phyloP scores from a whole-genome alignment of 2,797 vertebrate species.

The Schizopygopsis pylzovi region DNA sequence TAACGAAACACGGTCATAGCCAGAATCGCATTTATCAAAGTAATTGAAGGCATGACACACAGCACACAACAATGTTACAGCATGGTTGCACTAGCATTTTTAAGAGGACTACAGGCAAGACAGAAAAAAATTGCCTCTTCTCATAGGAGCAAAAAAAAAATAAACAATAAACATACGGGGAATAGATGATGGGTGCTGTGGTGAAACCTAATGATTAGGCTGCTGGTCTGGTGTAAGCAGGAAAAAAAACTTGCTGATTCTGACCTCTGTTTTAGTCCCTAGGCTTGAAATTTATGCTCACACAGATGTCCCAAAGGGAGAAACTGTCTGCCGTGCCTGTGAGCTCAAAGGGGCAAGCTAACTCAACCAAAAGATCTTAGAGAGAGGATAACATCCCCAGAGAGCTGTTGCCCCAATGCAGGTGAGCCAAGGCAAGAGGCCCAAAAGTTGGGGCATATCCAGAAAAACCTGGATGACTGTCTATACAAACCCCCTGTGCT shows the following conservation, averaged over 20 bases:
- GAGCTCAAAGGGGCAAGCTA: slow-evolving; percentile 37
- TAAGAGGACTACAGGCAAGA: slow-evolving; percentile 25
- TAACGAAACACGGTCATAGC: slow-evolving; percentile 48
- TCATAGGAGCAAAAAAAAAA: slow-evolving; percentile 1
- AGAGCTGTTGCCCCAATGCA: slow-evolving; percentile 13
- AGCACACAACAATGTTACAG: slow-evolving; percentile 52
- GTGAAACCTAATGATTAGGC: slow-evolving; percentile 61
- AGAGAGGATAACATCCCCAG: slow-evolving; percentile 29
- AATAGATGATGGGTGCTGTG: slow-evolving; percentile 5
- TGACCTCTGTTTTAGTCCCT: slow-evolving; percentile 63
- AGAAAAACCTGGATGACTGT: background rate
- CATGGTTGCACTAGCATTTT: slow-evolving; percentile 46
- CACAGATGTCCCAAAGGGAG: slow-evolving; percentile 43
- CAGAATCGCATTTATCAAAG: slow-evolving; percentile 56
- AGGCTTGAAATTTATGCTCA: slow-evolving; percentile 70
- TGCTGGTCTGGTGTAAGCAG: slow-evolving; percentile 73
- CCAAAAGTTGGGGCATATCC: background rate
- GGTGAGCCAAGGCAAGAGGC: background rate
- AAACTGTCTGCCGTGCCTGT: slow-evolving; percentile 16
- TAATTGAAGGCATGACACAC: slow-evolving; percentile 52
- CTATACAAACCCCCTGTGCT: slow-evolving; percentile 14
- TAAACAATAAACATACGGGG: no score
- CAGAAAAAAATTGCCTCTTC: slow-evolving; percentile 22
- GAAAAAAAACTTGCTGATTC: slow-evolving; percentile 71
- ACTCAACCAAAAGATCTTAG: slow-evolving; percentile 43